Percentiles rank a stretch among this genome's conserved stretches.
These are phyloP conservation scores for Phytoseiulus persimilis DNA, from an alignment of 2,888 invertebrate species.

Conservation along the genomic window DNA sequence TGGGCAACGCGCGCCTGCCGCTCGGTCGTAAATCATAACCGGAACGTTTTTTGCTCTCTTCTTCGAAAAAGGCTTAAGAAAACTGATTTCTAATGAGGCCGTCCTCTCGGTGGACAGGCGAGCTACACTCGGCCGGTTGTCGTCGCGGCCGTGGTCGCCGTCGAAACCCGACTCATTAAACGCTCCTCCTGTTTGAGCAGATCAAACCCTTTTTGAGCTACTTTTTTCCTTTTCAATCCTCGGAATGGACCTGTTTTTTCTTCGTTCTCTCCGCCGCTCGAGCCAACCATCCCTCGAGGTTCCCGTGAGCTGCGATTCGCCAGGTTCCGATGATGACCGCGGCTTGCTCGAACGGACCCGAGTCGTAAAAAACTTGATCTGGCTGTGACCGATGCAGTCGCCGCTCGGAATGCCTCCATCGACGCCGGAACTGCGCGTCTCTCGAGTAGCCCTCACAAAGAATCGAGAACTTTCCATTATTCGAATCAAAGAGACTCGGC, in stretches of 20 bases:
- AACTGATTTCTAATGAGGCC: neutral
- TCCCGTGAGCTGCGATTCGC: neutral
- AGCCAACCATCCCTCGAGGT: neutral
- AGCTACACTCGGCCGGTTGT: neutral
- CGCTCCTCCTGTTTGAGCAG: neutral
- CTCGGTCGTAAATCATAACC: neutral
- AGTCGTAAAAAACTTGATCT: neutral
- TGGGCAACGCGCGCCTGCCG: neutral
- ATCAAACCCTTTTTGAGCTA: neutral
- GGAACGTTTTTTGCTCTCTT: neutral
- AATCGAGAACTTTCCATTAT: too few relatives aligned
- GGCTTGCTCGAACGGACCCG: neutral
- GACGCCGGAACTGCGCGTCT: too few relatives aligned
- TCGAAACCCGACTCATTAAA: neutral
- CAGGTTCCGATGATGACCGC: neutral
- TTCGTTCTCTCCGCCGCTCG: neutral
- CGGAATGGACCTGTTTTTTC: neutral
- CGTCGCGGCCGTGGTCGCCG: neutral
- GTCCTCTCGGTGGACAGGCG: neutral
- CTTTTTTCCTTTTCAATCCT: neutral
- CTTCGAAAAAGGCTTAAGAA: neutral
- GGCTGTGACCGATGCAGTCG: too few relatives aligned
- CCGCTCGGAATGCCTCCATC: too few relatives aligned
- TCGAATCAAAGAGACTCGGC: too few relatives aligned
- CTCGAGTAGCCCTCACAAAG: too few relatives aligned